These are phyloP conservation scores for Deilephila porcellus DNA, from an alignment of 2,888 invertebrate species.

Conservation along the genomic window DNA sequence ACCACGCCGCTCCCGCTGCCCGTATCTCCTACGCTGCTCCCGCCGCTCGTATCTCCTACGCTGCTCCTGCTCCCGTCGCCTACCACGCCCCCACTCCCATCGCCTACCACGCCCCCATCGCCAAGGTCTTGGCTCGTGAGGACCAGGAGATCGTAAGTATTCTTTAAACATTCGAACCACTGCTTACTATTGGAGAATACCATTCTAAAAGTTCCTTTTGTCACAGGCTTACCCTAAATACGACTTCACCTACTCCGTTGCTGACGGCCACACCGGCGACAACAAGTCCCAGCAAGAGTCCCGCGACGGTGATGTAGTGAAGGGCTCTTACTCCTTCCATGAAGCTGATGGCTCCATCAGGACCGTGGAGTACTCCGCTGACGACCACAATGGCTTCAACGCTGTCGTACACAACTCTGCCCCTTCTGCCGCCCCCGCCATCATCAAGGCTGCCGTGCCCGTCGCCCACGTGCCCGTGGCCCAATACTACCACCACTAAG, in stretches of 20 bases:
- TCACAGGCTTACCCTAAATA: constrained; percentile 65
- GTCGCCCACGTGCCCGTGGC: constrained; percentile 46
- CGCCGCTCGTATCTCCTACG: constrained; percentile 32
- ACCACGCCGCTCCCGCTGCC: constrained; percentile 53
- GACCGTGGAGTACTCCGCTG: constrained; percentile 76
- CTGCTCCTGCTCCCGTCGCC: constrained; percentile 51
- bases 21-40: constrained; percentile 41
- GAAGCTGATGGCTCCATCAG: constrained; percentile 80
- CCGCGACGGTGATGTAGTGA: constrained; percentile 77
- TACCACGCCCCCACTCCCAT: constrained; percentile 45
- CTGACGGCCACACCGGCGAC: constrained; percentile 81
- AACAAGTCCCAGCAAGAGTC: constrained; percentile 77
- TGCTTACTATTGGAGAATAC: neutral
- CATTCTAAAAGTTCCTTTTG: neutral
- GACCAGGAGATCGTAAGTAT: constrained; percentile 39
- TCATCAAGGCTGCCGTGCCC: constrained; percentile 64
- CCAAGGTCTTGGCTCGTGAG: constrained; percentile 52
- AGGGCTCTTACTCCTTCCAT: constrained; percentile 76
- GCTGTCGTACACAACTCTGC: constrained; percentile 63
- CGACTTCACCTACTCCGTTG: constrained; percentile 79
- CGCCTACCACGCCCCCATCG: constrained; percentile 48
- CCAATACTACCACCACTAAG: constrained; percentile 56
- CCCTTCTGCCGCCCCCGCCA: constrained; percentile 50
- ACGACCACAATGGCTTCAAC: constrained; percentile 75
- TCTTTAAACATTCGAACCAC: neutral